Base-by-base conservation (phyloP, 2,113 vertebrate species). In the Oryzias curvinotus region DNA sequence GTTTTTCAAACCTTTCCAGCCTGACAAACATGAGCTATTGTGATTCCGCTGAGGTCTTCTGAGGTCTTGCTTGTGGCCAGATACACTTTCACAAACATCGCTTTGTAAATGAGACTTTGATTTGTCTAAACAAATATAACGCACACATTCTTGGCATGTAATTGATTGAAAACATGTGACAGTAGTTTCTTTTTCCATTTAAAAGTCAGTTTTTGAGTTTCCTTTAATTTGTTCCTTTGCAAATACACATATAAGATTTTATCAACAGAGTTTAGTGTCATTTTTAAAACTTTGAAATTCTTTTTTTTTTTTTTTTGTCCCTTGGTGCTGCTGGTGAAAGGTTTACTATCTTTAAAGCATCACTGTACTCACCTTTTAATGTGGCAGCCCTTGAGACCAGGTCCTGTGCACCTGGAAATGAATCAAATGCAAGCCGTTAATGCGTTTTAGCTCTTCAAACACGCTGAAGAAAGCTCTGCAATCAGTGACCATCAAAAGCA, bases 381-480 rank as follows among this genome's bases (percentile, higher is more conserved):
- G 56, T 84, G 88, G 69, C 92, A 93, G 64, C 88, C 89, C 65
- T 73, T 45, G 8, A 85, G 78, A 64, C 88, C 81, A 28, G 82
- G 86, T 1, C 81, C 89, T 2, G 13, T 56, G 48, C 92, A 93
- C 68, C 92, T 93, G 69, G 12, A 73, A 71, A 73, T 3, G 50
- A 75, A 73, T 36, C 12, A 4, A 65, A 57, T 1, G 13, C 14
- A 62, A 63, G 13, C 4, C 3, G 36, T 57, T 5, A n/a, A 18
- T 56, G 45, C 26, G 14, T 13, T 43, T 52, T 30, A 23, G 44
- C 14, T 25, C 56, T 15, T 14, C 21, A 65, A 54, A 62, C 6
- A 48, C 52, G 57, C 47, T 61, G 30, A 65, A 47, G 14, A 62
- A 68, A 3, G 14, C n/a, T 48, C n/a, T 42, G 28, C 43, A 63